A percentile compares a stretch with the other conserved stretches of the same genome.
Evolutionary conservation across 1,140 invertebrate genomes (phyloP).

Genomic region (Bacillus rossius): DNA sequence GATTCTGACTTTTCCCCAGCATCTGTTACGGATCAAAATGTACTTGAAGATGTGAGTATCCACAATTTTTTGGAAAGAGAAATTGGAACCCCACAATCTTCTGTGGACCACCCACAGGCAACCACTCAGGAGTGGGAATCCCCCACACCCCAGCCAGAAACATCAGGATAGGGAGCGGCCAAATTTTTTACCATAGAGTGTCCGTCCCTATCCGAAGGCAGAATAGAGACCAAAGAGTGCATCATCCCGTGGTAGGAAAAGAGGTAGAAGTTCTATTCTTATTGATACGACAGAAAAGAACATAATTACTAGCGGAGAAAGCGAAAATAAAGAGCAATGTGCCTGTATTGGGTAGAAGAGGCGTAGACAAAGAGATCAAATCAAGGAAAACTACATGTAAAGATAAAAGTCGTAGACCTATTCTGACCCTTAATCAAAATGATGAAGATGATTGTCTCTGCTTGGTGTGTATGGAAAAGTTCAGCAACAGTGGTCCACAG

Average conservation of each 20-base stretch:
- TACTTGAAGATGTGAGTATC: neutral
- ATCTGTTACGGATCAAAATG: neutral
- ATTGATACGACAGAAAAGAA: neutral
- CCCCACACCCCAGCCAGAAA: neutral
- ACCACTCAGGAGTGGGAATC: neutral
- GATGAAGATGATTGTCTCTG: neutral
- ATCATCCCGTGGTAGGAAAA: neutral
- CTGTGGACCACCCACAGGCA: neutral
- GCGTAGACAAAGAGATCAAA: neutral
- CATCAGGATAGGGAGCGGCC: neutral
- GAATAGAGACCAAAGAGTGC: neutral
- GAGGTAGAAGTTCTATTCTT: neutral
- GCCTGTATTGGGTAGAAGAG: neutral
- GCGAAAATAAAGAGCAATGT: neutral
- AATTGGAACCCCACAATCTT: neutral
- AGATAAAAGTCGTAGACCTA: neutral
- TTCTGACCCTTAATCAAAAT: neutral
- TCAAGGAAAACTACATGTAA: neutral
- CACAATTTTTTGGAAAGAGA: neutral
- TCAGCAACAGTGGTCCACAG: neutral
- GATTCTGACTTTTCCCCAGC: conserved; percentile 3
- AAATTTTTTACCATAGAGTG: neutral
- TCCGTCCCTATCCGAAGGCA: neutral
- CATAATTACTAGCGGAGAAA: neutral
- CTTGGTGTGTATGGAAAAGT: neutral